Evolutionary conservation across 2,888 invertebrate species (phyloP).

Genomic region (Patella caerulea): DNA sequence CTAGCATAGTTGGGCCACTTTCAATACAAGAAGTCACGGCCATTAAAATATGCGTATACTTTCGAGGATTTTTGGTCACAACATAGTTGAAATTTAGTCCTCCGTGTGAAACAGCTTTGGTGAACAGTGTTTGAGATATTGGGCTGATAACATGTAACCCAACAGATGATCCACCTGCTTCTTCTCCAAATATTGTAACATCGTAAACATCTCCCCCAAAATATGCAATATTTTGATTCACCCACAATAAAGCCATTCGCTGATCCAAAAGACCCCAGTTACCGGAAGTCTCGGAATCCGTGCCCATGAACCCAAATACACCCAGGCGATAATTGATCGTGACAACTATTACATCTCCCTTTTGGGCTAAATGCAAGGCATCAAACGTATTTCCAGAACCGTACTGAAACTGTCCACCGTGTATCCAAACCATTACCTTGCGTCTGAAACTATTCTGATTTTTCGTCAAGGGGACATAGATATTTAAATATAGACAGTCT

Average conservation of each 20-base stretch:
- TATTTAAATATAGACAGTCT: slow-evolving; percentile 33
- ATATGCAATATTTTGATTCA: slow-evolving; percentile 21
- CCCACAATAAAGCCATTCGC: slow-evolving; percentile 29
- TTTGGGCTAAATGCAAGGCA: slow-evolving; percentile 11
- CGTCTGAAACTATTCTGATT: not conserved
- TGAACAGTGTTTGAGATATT: slow-evolving; percentile 23
- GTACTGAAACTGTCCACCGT: slow-evolving; percentile 27
- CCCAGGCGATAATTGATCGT: slow-evolving; percentile 33
- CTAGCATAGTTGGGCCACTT: not conserved
- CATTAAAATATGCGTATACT: not conserved
- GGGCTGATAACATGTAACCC: slow-evolving; percentile 27
- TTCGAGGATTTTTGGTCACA: not conserved
- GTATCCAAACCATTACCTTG: slow-evolving; percentile 27
- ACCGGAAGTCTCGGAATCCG: slow-evolving; percentile 19
- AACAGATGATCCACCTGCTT: slow-evolving; percentile 26
- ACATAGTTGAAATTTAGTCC: slow-evolving; percentile 1
- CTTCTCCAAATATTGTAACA: slow-evolving; percentile 26
- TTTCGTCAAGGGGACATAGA: slow-evolving; percentile 27
- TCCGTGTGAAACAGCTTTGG: slow-evolving; percentile 27
- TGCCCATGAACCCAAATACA: slow-evolving; percentile 28
- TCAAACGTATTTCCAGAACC: slow-evolving; percentile 22
- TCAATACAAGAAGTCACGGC: not conserved
- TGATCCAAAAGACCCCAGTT: slow-evolving; percentile 35
- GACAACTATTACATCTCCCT: slow-evolving; percentile 27
- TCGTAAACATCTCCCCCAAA: slow-evolving; percentile 31